Percentiles rank a stretch among this genome's conserved stretches.
Conservation (phyloP, 2,113 vertebrate species). For the Rhagologus leucostigma region DNA sequence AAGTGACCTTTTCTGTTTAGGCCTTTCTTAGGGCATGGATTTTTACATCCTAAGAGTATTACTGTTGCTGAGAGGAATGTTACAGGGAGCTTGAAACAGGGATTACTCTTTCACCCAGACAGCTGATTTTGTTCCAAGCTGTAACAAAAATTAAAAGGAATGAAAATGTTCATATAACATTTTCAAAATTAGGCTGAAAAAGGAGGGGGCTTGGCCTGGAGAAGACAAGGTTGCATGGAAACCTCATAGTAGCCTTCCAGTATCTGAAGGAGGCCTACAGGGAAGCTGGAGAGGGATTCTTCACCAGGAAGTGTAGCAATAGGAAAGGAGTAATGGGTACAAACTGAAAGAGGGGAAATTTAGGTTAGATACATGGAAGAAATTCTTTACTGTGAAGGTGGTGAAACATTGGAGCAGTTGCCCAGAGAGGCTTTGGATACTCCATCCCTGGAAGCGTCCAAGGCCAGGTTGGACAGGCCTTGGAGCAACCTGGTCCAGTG, state of each 20-base stretch:
- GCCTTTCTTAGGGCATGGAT: neutral
- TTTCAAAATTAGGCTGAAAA: neutral
- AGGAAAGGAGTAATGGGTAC: neutral
- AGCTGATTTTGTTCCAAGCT: neutral
- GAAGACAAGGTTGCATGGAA: neutral
- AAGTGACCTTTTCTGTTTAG: neutral
- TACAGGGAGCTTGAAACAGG: neutral
- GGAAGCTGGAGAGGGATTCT: too few species aligned
- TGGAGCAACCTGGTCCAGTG: neutral
- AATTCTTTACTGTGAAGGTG: neutral
- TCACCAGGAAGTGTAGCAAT: neutral
- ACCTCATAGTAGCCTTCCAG: fast-evolving
- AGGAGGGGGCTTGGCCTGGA: neutral
- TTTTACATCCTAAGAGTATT: neutral
- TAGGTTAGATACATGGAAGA: neutral
- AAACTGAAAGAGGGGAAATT: neutral
- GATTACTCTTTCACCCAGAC: neutral
- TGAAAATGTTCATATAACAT: fast-evolving
- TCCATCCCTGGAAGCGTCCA: neutral
- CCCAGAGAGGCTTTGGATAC: neutral
- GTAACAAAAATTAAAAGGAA: fast-evolving
- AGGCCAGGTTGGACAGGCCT: neutral
- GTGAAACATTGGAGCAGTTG: neutral
- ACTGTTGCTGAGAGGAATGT: neutral
- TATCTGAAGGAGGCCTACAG: neutral